phyloP scores from a whole-genome alignment of 2,113 vertebrate genomes.

The Mugil cephalus region DNA sequence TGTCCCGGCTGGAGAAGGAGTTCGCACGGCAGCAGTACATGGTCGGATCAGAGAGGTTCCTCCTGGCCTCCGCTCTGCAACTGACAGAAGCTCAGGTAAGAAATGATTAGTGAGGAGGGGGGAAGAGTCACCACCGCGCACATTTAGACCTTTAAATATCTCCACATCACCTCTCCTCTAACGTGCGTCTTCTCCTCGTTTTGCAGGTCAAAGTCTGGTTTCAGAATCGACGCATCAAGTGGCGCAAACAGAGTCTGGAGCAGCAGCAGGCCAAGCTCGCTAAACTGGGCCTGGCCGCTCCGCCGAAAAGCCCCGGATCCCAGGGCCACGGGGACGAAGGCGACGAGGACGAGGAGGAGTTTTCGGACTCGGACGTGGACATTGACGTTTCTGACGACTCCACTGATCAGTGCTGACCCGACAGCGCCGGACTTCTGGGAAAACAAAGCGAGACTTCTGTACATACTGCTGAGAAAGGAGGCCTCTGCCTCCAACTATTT shows the following conservation, averaged over 20 bases:
- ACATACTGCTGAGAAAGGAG: slow-evolving; percentile 53
- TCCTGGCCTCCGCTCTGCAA: slow-evolving; percentile 84
- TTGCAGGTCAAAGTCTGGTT: slow-evolving; percentile 88
- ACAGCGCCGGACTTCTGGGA: neutral
- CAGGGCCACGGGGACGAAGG: slow-evolving; percentile 81
- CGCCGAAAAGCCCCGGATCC: slow-evolving; percentile 79
- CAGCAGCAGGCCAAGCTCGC: slow-evolving; percentile 88
- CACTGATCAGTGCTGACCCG: slow-evolving; percentile 63
- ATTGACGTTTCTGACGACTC: slow-evolving; percentile 77
- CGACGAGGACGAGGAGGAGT: slow-evolving; percentile 77
- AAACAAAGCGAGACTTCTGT: slow-evolving; percentile 37
- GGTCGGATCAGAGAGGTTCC: slow-evolving; percentile 87
- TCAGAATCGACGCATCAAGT: slow-evolving; percentile 88
- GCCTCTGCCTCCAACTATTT: slow-evolving; percentile 69
- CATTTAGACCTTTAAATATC: too few species aligned
- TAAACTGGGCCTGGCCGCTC: slow-evolving; percentile 82
- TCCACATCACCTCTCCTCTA: neutral
- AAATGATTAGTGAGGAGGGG: neutral
- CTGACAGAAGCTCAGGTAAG: slow-evolving; percentile 88
- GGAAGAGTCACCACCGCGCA: too few species aligned
- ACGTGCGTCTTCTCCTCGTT: neutral
- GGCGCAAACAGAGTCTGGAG: slow-evolving; percentile 88
- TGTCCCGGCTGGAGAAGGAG: slow-evolving; percentile 89
- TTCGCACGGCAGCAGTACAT: slow-evolving; percentile 89
- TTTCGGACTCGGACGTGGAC: slow-evolving; percentile 77